Evolutionary conservation across 1,140 invertebrate genomes (phyloP).

Genomic region (Drosophila varians): DNA sequence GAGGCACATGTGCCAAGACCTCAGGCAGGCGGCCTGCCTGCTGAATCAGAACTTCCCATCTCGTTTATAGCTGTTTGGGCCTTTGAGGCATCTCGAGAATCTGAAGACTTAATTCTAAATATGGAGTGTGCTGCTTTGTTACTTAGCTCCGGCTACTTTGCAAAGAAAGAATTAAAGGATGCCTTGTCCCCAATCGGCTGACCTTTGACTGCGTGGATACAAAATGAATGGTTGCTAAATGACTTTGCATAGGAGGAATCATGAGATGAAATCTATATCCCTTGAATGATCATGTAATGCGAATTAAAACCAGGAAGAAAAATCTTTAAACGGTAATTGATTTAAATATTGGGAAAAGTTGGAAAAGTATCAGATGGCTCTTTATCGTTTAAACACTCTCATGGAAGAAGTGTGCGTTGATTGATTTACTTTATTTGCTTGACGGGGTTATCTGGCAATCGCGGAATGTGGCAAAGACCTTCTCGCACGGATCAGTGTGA

Average conservation of each 20-base stretch:
- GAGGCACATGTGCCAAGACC: slow-evolving; percentile 15
- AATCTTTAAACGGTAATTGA: no score
- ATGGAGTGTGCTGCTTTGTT: slow-evolving; percentile 71
- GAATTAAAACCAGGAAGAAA: no score
- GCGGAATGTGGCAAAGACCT: slow-evolving; percentile 63
- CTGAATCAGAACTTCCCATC: slow-evolving; percentile 51
- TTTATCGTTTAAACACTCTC: slow-evolving; percentile 53
- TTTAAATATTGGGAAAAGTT: no score
- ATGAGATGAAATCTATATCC: no score
- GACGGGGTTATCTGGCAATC: slow-evolving; percentile 70
- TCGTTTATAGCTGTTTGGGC: slow-evolving; percentile 33
- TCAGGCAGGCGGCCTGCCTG: slow-evolving; percentile 48
- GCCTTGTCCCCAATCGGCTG: slow-evolving; percentile 60
- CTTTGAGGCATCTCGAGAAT: slow-evolving; percentile 41
- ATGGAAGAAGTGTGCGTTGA: slow-evolving; percentile 34
- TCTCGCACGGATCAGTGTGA: slow-evolving; percentile 43
- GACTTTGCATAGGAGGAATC: no score
- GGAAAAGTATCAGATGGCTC: slow-evolving; percentile 34
- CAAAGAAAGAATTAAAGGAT: slow-evolving; percentile 46
- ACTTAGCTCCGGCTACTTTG: slow-evolving; percentile 29
- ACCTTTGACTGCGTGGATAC: slow-evolving; percentile 56
- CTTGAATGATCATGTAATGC: no score
- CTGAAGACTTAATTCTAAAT: slow-evolving; percentile 79
- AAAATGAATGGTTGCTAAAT: no score
- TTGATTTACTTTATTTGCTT: slow-evolving; percentile 66